phyloP scores from a whole-genome alignment of 2,113 vertebrate genomes.

The Rhea americana region DNA sequence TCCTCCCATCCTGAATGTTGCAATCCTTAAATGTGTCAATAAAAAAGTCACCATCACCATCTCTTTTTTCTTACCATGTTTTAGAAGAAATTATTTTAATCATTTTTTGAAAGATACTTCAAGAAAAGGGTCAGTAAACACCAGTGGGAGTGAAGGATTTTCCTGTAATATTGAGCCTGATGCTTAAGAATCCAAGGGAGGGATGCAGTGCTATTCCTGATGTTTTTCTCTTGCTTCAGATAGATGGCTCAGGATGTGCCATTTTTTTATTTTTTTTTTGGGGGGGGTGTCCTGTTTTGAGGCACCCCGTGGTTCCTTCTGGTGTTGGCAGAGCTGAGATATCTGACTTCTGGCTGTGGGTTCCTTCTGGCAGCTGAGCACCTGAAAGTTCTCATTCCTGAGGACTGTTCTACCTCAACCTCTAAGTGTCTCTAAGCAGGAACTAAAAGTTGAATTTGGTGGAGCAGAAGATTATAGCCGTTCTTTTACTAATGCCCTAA shows the following conservation, averaged over 20 bases:
- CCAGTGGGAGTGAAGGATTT: background rate
- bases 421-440: no score
- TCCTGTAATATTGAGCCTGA: background rate
- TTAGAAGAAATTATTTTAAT: background rate
- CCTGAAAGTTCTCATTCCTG: no score
- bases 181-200: background rate
- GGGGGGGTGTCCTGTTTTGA: no score
- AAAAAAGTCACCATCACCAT: background rate
- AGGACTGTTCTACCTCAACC: no score
- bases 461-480: no score
- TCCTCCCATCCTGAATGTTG: background rate
- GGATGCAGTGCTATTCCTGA: background rate
- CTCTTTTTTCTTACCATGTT: background rate
- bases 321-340: no score
- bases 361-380: no score
- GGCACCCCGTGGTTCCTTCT: no score
- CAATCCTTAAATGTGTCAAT: background rate
- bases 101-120: background rate
- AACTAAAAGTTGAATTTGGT: no score
- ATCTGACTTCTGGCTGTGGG: no score
- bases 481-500: background rate
- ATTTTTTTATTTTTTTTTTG: no score
- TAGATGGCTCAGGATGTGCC: background rate
- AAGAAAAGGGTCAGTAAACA: background rate
- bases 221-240: background rate